Evolutionary conservation across 92 coral and sea anemone species (phyloP).

Genomic region (Meandrina meandrites): DNA sequence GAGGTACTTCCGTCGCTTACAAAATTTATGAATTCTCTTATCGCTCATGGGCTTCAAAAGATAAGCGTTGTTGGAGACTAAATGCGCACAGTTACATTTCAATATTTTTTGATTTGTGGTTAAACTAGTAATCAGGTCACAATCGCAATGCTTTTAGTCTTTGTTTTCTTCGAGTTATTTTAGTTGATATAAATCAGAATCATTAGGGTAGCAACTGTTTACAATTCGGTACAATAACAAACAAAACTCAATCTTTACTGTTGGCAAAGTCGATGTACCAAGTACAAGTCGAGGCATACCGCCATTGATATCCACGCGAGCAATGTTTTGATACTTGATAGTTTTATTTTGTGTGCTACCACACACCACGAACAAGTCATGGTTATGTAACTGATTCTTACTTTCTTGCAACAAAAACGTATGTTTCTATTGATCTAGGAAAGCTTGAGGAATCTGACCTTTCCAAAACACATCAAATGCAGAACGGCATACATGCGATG

Average conservation of each 20-base stretch:
- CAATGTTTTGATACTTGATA: conserved; percentile 6
- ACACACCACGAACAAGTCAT: not conserved
- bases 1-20: too few species aligned
- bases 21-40: too few species aligned
- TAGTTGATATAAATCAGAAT: not conserved
- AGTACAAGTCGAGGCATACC: not conserved
- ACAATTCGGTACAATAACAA: not conserved
- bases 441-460: not conserved
- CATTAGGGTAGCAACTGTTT: not conserved
- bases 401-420: not conserved
- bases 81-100: too few species aligned
- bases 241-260: not conserved
- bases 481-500: not conserved
- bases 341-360: not conserved
- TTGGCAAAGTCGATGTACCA: not conserved
- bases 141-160: not conserved
- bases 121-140: not conserved
- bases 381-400: not conserved
- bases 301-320: not conserved
- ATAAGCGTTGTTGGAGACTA: too few species aligned
- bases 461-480: not conserved
- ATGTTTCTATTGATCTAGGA: not conserved
- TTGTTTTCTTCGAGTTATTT: not conserved
- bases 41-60: too few species aligned
- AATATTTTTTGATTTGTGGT: not conserved